These are phyloP conservation scores for Mylabris sibirica DNA, from an alignment of 2,888 invertebrate genomes.

Conservation along the genomic window DNA sequence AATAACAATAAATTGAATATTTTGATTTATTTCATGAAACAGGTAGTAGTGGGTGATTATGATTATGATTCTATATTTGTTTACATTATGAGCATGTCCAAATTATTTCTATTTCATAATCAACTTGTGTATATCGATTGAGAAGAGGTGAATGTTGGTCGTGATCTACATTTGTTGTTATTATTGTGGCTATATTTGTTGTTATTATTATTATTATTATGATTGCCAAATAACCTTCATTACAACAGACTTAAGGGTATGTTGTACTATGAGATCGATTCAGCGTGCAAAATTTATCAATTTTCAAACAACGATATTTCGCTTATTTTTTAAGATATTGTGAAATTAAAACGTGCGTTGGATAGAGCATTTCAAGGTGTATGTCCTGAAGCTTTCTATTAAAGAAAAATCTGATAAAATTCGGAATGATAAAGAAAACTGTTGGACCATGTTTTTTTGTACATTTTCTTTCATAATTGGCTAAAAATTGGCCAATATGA, in stretches of 20 bases:
- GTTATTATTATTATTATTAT: neutral
- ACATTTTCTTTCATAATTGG: no score
- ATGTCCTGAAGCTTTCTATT: no score
- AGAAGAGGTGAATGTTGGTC: conserved; percentile 24
- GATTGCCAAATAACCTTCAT: conserved; percentile 22
- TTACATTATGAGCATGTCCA: conserved; percentile 10
- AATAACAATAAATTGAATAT: neutral
- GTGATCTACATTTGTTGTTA: conserved; percentile 30
- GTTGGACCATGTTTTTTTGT: no score
- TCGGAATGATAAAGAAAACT: no score
- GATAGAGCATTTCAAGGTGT: no score
- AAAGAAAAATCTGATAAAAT: no score
- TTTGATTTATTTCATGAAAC: neutral
- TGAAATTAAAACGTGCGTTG: no score
- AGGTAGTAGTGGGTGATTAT: conserved; percentile 4
- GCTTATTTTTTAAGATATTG: no score
- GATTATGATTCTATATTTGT: neutral
- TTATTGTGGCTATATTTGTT: conserved; percentile 17
- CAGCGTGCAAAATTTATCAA: no score
- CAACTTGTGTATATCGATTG: conserved; percentile 14
- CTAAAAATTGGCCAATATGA: no score
- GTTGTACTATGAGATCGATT: no score
- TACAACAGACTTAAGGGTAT: neutral
- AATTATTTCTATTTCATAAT: conserved; percentile 10
- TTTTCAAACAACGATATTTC: no score